Conservation (phyloP, 1,140 invertebrate species). For the Nasonia vitripennis region DNA sequence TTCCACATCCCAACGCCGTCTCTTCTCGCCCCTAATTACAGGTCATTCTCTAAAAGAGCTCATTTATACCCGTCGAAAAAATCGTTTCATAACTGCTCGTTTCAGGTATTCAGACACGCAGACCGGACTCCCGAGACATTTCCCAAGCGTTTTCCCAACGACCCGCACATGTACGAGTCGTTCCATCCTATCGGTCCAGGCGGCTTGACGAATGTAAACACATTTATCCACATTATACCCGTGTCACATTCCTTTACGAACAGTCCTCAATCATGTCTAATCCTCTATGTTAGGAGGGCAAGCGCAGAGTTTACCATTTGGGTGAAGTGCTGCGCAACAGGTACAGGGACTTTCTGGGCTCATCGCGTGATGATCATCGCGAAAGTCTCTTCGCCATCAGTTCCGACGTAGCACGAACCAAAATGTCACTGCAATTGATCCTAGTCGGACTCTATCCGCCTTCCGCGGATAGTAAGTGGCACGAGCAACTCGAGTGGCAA, state of each 20-base stretch:
- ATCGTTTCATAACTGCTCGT: not conserved
- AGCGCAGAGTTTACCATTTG: slow-evolving; percentile 26
- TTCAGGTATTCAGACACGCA: slow-evolving; percentile 46
- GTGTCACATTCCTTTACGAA: not conserved
- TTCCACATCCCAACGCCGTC: not conserved
- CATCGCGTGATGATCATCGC: not conserved
- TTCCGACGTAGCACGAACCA: not conserved
- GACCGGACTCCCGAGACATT: slow-evolving; percentile 30
- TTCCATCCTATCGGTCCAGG: slow-evolving; percentile 19
- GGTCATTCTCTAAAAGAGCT: not conserved
- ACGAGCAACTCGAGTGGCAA: slow-evolving; percentile 33
- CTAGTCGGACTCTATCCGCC: slow-evolving; percentile 36
- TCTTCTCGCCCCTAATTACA: not conserved
- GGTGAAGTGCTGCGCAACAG: slow-evolving; percentile 27
- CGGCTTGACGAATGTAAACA: slow-evolving; percentile 34
- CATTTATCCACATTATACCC: not conserved
- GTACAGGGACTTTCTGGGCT: not conserved
- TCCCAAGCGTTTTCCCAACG: slow-evolving; percentile 38
- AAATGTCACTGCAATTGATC: slow-evolving; percentile 41
- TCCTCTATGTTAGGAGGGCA: slow-evolving; percentile 14
- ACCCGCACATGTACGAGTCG: slow-evolving; percentile 32
- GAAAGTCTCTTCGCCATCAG: slow-evolving; percentile 13
- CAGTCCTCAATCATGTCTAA: not conserved
- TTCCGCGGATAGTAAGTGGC: not conserved
- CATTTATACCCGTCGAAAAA: not conserved